Base-by-base conservation (phyloP, 2,888 invertebrate genomes). In the Apantesis nais region DNA sequence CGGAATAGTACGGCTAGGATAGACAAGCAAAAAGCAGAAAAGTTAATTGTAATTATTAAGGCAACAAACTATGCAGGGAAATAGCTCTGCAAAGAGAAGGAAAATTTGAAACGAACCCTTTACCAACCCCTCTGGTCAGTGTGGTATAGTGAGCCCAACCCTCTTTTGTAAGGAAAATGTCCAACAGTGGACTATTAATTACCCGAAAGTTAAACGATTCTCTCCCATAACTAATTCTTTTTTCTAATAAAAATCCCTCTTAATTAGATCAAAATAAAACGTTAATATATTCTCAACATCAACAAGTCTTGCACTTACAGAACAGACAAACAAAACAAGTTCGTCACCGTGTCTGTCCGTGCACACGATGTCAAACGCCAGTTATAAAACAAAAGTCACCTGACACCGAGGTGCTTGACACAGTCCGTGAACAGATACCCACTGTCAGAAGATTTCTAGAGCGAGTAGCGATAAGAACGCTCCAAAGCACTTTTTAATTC, bases 371-470 rank as follows among this genome's bases (percentile, higher is more conserved):
- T 73, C 69, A 80, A 68, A 69, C 63, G 44, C 64, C 39, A 69
- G 48, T 66, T 63, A 0, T 62, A 74, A 78, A 79, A 84, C 86
- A 84, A 85, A 81, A 81, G 87, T 81, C 74, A 88, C 72, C 29
- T 75, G 83, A 88, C 76, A 87, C 77, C 71, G 58, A 63, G 70
- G 25, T 25, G 29, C 16, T 58, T 72, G 70, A 75, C 76, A 77
- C 71, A 74, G 68, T 70, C 75, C 39, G 72, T 76, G 77, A 78
- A 73, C 80, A 73, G 77, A 76, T 78, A 80, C 79, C 67, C 31
- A 61, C 66, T 74, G 82, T 80, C 83, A 80, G 78, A 80, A 82
- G 80, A 76, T 85, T 82, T 86, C 74, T 83, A 87, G 87, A 88
- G 84, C 87, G 87, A 76, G 73, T 80, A 88, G 84, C 82, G 82